Evolutionary conservation across 2,888 invertebrate genomes (phyloP).

Genomic region (Rhopalosiphum nymphaeae): DNA sequence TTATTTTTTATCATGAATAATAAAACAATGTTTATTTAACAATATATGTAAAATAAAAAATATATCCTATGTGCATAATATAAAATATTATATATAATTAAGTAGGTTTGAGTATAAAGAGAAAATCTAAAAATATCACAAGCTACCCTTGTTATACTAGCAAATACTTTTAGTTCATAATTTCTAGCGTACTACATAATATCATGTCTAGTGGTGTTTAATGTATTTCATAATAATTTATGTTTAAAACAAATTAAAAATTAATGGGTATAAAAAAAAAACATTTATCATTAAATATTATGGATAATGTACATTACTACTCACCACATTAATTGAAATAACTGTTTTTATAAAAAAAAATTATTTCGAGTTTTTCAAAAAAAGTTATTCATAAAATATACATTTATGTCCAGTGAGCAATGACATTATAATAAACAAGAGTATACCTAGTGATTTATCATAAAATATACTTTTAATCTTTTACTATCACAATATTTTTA

Average conservation of each 20-base stretch:
- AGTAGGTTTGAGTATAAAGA: neutral
- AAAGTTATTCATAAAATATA: neutral
- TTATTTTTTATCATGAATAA: neutral
- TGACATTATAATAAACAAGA: neutral
- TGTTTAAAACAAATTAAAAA: neutral
- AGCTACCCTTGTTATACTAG: neutral
- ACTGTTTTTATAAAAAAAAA: neutral
- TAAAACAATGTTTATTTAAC: neutral
- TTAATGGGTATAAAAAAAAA: neutral
- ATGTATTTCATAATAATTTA: neutral
- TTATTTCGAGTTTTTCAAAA: neutral
- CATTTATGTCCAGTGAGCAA: neutral
- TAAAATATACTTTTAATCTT: neutral
- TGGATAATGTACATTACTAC: neutral
- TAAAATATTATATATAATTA: neutral
- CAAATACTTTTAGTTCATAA: neutral
- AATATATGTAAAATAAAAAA: neutral
- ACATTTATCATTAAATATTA: neutral
- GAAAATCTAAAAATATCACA: neutral
- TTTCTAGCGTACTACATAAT: neutral
- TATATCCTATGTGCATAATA: neutral
- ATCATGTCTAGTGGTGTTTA: neutral
- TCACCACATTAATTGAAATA: neutral
- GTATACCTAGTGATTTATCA: neutral
- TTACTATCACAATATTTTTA: neutral